Base-by-base conservation (phyloP, 2,797 vertebrate genomes). In the Halcyon chelicuti region DNA sequence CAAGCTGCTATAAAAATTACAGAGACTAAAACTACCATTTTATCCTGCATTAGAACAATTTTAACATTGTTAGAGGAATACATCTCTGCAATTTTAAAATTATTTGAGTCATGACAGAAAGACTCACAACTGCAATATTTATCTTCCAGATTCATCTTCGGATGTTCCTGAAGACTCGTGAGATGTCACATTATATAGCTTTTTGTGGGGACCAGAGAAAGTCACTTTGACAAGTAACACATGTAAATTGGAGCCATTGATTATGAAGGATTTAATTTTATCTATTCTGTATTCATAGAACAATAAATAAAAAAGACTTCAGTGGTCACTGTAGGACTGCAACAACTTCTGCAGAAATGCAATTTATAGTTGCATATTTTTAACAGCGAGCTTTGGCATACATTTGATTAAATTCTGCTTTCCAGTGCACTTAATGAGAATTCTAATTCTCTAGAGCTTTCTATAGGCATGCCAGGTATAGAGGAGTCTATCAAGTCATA, bases 101-200 rank as follows among this genome's bases (percentile, higher is more conserved):
- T 98, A 98, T 98, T 98, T 98, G 96, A 98, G 97, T 98, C 97
- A 98, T 98, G 98, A 98, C 97, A 98, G 95, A 97, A 97, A 98
- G 97, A 96, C 97, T 98, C 96, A 97, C 95, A 98, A 97, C 96
- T 98, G 97, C 97, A 98, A 98, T 98, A 98, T 98, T 98, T 98
- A 97, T 97, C 97, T 97, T 98, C 97, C 97, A 97, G 75, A 96
- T 97, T 97, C 95, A 95, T 97, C 95, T 96, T 92, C 95, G 93
- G 94, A 96, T 90, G 94, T 98, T 98, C 96, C 94, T 86, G 67
- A 97, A 97, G 96, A 96, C 88, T 95, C 91, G 95, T 85, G 95
- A 97, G 95, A 95, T 97, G 97, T 97, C 97, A 98, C 88, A 94
- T 96, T 96, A 94, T 84, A 95, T 71, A 73, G 35, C 62, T 68